These are phyloP conservation scores for Odocoileus hemionus DNA, from an alignment of 2,113 vertebrate species.

Conservation along the genomic window DNA sequence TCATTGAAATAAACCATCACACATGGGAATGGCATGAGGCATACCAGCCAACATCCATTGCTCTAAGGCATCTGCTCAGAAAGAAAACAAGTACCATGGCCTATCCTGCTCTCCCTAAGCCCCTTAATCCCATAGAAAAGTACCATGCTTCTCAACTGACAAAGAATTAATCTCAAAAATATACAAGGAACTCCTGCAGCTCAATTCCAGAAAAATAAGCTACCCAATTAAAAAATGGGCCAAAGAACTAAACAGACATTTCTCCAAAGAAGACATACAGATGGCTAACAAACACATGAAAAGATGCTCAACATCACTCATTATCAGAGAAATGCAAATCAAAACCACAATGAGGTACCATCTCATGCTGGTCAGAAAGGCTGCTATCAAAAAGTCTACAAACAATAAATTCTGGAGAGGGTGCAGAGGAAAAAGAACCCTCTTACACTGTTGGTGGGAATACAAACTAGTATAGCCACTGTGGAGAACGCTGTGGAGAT, in stretches of 20 bases:
- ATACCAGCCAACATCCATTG: not conserved
- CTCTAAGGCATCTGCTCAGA: not conserved
- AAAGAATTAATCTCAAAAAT: not conserved
- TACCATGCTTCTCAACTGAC: not conserved
- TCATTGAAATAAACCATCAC: not conserved
- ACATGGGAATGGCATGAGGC: not conserved
- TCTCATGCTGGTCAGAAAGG: not conserved
- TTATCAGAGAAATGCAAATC: not conserved
- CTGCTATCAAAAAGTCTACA: not conserved
- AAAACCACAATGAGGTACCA: not conserved
- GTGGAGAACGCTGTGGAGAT: not conserved
- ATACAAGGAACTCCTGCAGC: not conserved
- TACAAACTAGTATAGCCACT: not conserved
- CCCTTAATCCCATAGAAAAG: not conserved
- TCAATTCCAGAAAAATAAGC: not conserved
- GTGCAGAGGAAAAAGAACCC: not conserved
- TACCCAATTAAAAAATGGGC: fast-evolving
- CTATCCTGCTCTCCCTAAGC: not conserved
- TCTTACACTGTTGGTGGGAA: not conserved
- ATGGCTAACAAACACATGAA: not conserved
- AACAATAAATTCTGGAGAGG: not conserved
- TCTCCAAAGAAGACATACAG: not conserved
- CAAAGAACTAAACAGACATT: not conserved
- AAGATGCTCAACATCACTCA: not conserved
- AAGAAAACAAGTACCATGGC: not conserved